Base-by-base conservation (phyloP, 2,797 vertebrate species). In the Pipistrellus nathusii region DNA sequence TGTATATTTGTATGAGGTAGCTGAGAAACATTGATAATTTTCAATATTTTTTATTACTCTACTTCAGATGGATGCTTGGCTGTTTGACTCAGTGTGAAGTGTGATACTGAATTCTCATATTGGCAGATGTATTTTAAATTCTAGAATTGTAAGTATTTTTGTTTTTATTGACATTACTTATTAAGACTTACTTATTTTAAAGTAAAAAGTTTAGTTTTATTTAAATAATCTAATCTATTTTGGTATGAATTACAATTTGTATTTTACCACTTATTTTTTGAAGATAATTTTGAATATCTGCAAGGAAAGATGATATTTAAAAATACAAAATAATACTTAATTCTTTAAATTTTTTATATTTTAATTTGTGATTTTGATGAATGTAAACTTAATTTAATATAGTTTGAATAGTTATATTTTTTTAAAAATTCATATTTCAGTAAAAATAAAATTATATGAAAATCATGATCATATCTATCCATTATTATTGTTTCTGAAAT, bases 401-500 rank as follows among this genome's bases (percentile, higher is more conserved):
- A 25, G 0, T 69, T 38, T 82, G 41, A 76, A n/a, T 66, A 41
- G 17, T 46, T 57, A 55, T 14, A 75, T 62, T 66, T 71, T 14
- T 17, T 7, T 14, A 55, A 76, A 72, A 72, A 59, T 21, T 12
- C 3, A 30, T 64, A 32, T 53, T 9, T 48, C 27, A 44, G 2
- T 57, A 68, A 53, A 94, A 57, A 41, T 81, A 3, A 73, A 78
- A 88, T 72, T 73, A 30, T 68, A 13, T 80, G 21, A 66, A 73
- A 77, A 80, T 25, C 6, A 53, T 46, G 30, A 66, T 93, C 18
- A 72, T 44, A 44, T 46, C 3, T 66, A 59, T 38, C n/a, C 38
- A 78, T 55, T 59, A 57, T 8, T 20, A 73, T 75, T 75, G 59
- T 94, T 92, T 64, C 38, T 95, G 32, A 80, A 92, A 68, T 72